Evolutionary conservation across 2,113 vertebrate genomes (phyloP), one percentile per base, ranked within the genome.

Genomic region (Cervus canadensis): DNA sequence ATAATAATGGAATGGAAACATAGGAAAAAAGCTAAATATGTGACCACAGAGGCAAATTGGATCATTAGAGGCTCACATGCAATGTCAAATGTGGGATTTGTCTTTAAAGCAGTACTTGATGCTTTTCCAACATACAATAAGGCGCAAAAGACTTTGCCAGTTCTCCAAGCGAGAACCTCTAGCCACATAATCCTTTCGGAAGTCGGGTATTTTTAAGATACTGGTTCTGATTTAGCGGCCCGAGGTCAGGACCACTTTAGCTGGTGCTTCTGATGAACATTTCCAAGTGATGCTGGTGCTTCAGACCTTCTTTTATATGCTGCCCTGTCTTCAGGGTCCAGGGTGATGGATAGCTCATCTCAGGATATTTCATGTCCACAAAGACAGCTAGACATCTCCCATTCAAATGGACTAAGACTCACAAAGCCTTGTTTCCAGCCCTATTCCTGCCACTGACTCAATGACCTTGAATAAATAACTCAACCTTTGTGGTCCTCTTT

Each of bases 1-100:
- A 88, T 96, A 98, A 59, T 89, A 96, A 6, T 78, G 74, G 86
- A 96, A 93, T 87, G 85, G 93, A 98, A 96, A 94, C 95, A 93
- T 14, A 95, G 79, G 67, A 4, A 91, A 71, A 88, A 96, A 59
- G 78, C 85, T 94, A 62, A 95, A 59, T 96, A 84, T 95, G 84
- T 94, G 83, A 91, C 90, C 76, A 4, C 67, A 78, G 94, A 95
- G 89, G 94, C 78, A 87, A 95, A 97, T 12, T 85, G 94, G 78
- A 83, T 84, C 86, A 54, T 93, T 83, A 96, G 78, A 91, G 4
- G 7, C 48, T 96, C 89, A 86, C 97, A 94, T 74, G 85, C 91
- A 26, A 94, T 59, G 67, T 62, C 54, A 74, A 95, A 60, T 84
- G 50, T 56, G 84, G 79, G 54, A 11, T 87, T 76, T 86, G 71